Evolutionary conservation across 2,113 vertebrate genomes (phyloP), one percentile per base, ranked within the genome.

Genomic region (Pollimyrus isidori): DNA sequence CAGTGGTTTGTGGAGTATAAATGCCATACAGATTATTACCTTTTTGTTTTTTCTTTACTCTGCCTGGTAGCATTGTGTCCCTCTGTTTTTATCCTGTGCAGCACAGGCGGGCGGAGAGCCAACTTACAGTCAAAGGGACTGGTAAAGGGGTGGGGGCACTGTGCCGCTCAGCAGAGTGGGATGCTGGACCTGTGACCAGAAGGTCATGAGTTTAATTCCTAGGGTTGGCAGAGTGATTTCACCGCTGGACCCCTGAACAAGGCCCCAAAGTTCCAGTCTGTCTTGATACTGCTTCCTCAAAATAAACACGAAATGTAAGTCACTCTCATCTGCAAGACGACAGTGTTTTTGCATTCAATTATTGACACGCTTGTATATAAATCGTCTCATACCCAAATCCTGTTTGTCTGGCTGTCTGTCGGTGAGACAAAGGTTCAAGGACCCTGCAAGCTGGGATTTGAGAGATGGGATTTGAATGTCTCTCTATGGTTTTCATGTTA

Each of bases 11-110:
- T 45, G 82, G 23, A 80, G 30, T 19, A 80, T 35, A 80, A 80
- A 80, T 42, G 30, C 73, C 73, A 80, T 39, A 17, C 73, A 80
- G 73, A 80, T 80, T 80, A 80, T 80, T 80, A 80, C 73, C 73
- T 80, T 80, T 80, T 80, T 80, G 35, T 80, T 73, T 15, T 80
- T 80, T 19, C 73, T 17, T 80, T 17, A 80, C 4, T 80, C 35
- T 30, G 62, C n/a, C 73, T 80, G 73, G 73, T 80, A 42, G 30
- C 73, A 80, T 80, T 17, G 15, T 17, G 42, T 80, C 73, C 35
- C 73, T 80, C 73, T 19, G 35, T 42, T 80, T 80, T 42, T 80
- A 80, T 15, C 73, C 73, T 19, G 4, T 19, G 35, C 73, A 80
- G 17, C 4, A 26, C 15, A 39, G 30, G 42, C 30, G 42, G 17